These are phyloP conservation scores for Coenobita brevimanus DNA, from an alignment of 1,140 invertebrate species.

Conservation along the genomic window DNA sequence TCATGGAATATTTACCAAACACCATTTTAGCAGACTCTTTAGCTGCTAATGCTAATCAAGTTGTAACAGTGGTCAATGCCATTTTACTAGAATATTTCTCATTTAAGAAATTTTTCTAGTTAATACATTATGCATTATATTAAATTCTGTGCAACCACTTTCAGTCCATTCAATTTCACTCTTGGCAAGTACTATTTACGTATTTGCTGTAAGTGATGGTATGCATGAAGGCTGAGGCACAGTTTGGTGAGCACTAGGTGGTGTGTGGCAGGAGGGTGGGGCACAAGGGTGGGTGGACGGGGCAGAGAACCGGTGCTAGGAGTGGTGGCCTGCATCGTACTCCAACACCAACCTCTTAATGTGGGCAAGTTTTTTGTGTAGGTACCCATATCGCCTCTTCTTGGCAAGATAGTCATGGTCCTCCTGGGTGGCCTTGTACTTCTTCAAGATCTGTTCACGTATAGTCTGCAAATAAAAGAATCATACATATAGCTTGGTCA, in stretches of 20 bases:
- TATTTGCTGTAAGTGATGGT: constrained; percentile 10
- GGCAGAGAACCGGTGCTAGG: constrained; percentile 55
- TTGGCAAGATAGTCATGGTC: constrained; percentile 35
- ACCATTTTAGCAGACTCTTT: too few relatives aligned
- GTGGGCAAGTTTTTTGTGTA: constrained; percentile 49
- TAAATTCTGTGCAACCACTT: background rate
- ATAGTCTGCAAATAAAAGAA: constrained; percentile 26
- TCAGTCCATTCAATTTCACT: background rate
- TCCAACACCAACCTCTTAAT: constrained; percentile 53
- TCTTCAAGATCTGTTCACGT: constrained; percentile 38
- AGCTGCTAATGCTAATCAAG: too few relatives aligned
- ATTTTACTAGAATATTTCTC: background rate
- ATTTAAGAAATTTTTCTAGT: background rate
- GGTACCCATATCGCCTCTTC: constrained; percentile 39
- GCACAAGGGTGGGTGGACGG: constrained; percentile 20
- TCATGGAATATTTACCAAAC: too few relatives aligned
- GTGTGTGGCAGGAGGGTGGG: constrained; percentile 31
- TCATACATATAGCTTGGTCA: background rate
- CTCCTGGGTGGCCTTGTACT: constrained; percentile 40
- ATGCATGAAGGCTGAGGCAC: constrained; percentile 53
- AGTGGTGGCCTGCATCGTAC: constrained; percentile 35
- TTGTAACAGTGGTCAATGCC: too few relatives aligned
- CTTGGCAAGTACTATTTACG: constrained; percentile 9
- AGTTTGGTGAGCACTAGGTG: constrained; percentile 54
- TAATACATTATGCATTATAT: background rate